Evolutionary conservation across 2,113 vertebrate genomes (phyloP).

Genomic region (Ochotona curzoniae): DNA sequence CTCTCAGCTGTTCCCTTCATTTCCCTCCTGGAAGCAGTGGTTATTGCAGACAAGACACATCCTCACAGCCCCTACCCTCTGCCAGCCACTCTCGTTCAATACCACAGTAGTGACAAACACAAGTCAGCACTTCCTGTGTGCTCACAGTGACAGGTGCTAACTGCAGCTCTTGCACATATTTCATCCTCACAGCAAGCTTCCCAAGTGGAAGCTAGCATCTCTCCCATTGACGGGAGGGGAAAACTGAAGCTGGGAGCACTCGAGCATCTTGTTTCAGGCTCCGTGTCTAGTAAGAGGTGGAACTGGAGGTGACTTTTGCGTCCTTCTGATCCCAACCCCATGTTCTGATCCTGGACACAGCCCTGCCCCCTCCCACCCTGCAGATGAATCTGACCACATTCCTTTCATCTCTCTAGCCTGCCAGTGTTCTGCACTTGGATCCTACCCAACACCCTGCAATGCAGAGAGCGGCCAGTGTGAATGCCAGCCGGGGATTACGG

Average conservation of each 20-base stretch:
- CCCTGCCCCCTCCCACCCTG: background rate
- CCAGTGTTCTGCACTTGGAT: constrained; percentile 88
- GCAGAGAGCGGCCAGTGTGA: constrained; percentile 88
- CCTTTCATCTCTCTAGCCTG: constrained; percentile 86
- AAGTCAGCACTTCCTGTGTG: background rate
- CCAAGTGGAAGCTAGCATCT: background rate
- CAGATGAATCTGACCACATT: background rate
- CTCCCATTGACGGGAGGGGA: background rate
- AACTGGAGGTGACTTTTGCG: background rate
- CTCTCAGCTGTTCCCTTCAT: background rate
- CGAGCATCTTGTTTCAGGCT: background rate
- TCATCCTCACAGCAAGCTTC: background rate
- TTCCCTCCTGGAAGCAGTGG: background rate
- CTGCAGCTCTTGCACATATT: background rate
- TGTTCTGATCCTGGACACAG: rapidly evolving
- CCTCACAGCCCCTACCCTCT: too few species aligned
- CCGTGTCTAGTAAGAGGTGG: background rate
- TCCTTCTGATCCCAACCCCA: background rate
- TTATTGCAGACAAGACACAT: background rate
- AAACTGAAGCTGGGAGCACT: background rate
- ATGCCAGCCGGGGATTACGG: constrained; percentile 87
- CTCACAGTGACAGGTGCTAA: background rate
- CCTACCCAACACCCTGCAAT: constrained; percentile 85
- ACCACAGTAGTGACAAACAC: background rate
- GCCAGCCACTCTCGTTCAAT: background rate